phyloP scores from a whole-genome alignment of 1,140 invertebrate species.

The Pseudomyrmex cubaensis region DNA sequence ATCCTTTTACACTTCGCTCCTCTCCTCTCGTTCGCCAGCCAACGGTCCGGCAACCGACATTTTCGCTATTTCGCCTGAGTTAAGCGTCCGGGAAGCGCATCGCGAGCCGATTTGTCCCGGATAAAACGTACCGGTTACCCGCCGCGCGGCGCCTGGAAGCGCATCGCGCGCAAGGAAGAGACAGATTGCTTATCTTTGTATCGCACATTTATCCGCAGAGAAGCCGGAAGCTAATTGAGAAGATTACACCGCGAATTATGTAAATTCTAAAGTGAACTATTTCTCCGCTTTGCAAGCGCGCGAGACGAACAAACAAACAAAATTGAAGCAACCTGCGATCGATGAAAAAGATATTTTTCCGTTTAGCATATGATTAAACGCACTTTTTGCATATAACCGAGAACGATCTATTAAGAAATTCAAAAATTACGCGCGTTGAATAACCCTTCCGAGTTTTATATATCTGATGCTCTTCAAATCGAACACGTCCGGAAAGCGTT shows the following conservation, averaged over 20 bases:
- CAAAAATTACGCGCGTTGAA: no score
- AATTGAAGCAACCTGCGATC: background rate
- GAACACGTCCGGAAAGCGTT: slow-evolving; percentile 56
- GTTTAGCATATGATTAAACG: background rate
- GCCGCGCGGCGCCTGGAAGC: background rate
- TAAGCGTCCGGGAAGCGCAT: slow-evolving; percentile 47
- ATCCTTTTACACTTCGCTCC: background rate
- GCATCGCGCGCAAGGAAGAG: slow-evolving; percentile 9
- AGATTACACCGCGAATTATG: slow-evolving; percentile 26
- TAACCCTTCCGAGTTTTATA: background rate
- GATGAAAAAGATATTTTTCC: background rate
- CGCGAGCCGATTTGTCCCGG: slow-evolving; percentile 34
- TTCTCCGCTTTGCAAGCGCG: background rate
- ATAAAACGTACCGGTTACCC: slow-evolving; percentile 35
- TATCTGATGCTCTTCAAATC: background rate
- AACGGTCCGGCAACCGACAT: slow-evolving; percentile 49
- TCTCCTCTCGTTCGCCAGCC: slow-evolving; percentile 17
- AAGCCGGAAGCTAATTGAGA: slow-evolving; percentile 38
- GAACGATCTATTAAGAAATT: no score
- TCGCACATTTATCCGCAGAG: slow-evolving; percentile 4
- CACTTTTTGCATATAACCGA: no score
- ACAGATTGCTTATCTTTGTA: slow-evolving; percentile 42
- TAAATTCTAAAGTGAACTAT: slow-evolving; percentile 13
- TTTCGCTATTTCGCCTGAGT: slow-evolving; percentile 51
- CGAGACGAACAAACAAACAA: slow-evolving; percentile 1